phyloP scores from a whole-genome alignment of 2,797 vertebrate genomes.

The Lacerta bilineata region DNA sequence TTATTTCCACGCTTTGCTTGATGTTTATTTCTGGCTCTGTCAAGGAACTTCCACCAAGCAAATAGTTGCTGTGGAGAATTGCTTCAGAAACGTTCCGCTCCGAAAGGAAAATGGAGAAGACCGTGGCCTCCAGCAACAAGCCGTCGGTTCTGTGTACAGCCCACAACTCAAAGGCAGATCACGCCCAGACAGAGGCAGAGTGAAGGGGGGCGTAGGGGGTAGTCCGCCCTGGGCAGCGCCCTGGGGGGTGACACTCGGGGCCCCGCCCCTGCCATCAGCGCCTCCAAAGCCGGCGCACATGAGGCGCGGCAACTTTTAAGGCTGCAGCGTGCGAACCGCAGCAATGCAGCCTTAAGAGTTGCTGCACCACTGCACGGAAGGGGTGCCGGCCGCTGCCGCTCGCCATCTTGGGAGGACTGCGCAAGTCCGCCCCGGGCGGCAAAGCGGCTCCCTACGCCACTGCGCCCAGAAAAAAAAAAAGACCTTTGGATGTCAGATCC shows the following conservation, averaged over 20 bases:
- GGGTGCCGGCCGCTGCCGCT: no score
- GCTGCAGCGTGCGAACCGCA: no score
- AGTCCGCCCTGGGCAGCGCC: no score
- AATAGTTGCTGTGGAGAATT: constrained; percentile 63
- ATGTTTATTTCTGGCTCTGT: constrained; percentile 68
- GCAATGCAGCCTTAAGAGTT: no score
- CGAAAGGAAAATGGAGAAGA: constrained; percentile 54
- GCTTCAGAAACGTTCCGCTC: background rate
- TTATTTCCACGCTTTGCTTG: constrained; percentile 72
- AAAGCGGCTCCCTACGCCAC: constrained; percentile 17
- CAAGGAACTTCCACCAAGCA: constrained; percentile 76
- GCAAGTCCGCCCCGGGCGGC: no score
- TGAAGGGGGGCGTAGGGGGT: no score
- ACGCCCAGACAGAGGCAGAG: constrained; percentile 37
- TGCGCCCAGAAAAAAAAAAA: background rate
- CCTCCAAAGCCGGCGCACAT: no score
- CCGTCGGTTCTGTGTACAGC: constrained; percentile 75
- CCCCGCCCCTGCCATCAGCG: no score
- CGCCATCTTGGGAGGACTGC: no score
- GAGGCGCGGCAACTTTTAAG: no score
- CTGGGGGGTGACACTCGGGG: no score
- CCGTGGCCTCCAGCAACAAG: constrained; percentile 62
- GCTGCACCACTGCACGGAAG: no score
- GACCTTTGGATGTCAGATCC: constrained; percentile 21
- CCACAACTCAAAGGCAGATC: constrained; percentile 64